A percentile compares a stretch with the other conserved stretches of the same genome.
Conservation (phyloP, 2,888 invertebrate species). For the Drosophila gaucha region DNA sequence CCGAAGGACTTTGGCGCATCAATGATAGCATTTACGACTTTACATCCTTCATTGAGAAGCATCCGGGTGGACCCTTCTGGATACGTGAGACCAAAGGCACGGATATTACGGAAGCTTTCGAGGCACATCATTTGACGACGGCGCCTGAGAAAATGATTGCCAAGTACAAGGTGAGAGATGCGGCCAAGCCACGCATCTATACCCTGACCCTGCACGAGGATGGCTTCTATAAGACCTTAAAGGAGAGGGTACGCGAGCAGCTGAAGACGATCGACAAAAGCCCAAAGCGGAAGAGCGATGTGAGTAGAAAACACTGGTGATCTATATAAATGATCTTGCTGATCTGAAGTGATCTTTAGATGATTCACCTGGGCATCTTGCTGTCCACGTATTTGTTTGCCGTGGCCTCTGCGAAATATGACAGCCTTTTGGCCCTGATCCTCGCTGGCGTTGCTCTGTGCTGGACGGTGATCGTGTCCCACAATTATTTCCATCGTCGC, state of each 20-base stretch:
- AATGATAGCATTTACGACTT: constrained; percentile 93
- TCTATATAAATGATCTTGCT: neutral
- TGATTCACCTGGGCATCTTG: constrained; percentile 84
- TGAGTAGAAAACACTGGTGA: constrained; percentile 51
- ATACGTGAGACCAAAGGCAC: constrained; percentile 89
- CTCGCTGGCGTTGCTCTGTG: constrained; percentile 87
- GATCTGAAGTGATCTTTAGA: constrained; percentile 45
- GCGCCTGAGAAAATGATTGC: constrained; percentile 87
- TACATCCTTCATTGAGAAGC: constrained; percentile 90
- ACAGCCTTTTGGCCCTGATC: constrained; percentile 74
- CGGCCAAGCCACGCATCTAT: constrained; percentile 88
- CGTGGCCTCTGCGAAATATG: constrained; percentile 81
- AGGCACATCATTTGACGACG: constrained; percentile 89
- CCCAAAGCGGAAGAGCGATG: constrained; percentile 80
- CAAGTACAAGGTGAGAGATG: constrained; percentile 89
- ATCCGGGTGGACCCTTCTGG: constrained; percentile 95
- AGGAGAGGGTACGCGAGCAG: constrained; percentile 86
- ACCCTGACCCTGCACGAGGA: constrained; percentile 90
- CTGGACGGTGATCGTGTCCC: constrained; percentile 87
- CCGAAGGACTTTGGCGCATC: constrained; percentile 92
- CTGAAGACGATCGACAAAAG: constrained; percentile 86
- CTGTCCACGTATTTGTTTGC: constrained; percentile 82
- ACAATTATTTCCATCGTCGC: constrained; percentile 91
- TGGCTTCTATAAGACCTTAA: constrained; percentile 91
- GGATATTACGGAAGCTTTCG: constrained; percentile 93